Evolutionary conservation across 1,140 invertebrate genomes (phyloP).

Genomic region (Megalopta genalis): DNA sequence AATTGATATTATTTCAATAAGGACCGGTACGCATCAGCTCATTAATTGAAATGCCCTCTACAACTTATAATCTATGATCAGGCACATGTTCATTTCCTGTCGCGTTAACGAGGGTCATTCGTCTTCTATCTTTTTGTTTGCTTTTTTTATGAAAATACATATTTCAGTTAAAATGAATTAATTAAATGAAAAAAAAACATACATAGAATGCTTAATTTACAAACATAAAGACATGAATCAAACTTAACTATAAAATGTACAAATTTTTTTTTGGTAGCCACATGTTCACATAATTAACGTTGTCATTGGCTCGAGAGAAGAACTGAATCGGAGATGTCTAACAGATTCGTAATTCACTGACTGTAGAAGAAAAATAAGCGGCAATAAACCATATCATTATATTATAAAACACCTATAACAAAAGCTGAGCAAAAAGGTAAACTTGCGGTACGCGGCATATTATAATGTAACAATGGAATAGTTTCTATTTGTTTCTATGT

Average conservation of each 20-base stretch:
- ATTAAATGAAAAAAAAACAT: slow-evolving; percentile 51
- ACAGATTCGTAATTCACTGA: slow-evolving; percentile 8
- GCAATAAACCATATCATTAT: slow-evolving; percentile 21
- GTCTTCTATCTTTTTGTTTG: not conserved
- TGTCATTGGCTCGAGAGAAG: slow-evolving; percentile 26
- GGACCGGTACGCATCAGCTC: slow-evolving; percentile 39
- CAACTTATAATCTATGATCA: slow-evolving; percentile 63
- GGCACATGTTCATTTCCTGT: slow-evolving; percentile 59
- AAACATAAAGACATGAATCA: slow-evolving; percentile 63
- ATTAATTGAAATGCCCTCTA: slow-evolving; percentile 57
- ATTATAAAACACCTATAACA: slow-evolving; percentile 37
- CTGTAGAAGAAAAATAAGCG: slow-evolving; percentile 22
- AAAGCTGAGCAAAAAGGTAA: slow-evolving; percentile 50
- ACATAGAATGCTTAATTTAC: slow-evolving; percentile 54
- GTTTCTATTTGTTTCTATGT: slow-evolving; percentile 46
- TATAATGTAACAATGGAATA: slow-evolving; percentile 52
- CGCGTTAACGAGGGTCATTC: slow-evolving; percentile 37
- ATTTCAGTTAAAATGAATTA: slow-evolving; percentile 24
- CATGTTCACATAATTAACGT: slow-evolving; percentile 25
- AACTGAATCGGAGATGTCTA: slow-evolving; percentile 11
- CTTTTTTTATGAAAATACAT: slow-evolving; percentile 22
- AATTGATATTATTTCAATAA: slow-evolving; percentile 47
- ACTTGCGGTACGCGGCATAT: slow-evolving; percentile 33
- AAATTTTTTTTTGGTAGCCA: slow-evolving; percentile 58
- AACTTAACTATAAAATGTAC: slow-evolving; percentile 66